Evolutionary conservation across 2,797 vertebrate species (phyloP), one percentile per base, ranked within the genome.

Genomic region (Otus scops): DNA sequence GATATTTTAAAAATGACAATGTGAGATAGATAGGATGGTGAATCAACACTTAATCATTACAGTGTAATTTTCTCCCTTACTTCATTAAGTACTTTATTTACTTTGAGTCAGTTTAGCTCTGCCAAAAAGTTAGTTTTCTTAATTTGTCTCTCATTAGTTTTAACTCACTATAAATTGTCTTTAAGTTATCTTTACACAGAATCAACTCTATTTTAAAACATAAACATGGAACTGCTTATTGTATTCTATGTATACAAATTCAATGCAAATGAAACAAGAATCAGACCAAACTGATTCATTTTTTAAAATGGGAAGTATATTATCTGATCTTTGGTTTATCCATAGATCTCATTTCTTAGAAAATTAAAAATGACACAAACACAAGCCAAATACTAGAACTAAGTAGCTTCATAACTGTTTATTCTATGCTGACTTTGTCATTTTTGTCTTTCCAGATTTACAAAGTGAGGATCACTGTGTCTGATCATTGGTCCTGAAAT

Each of bases 31-130:
- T 94, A 64, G 38, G 43, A 81, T 65, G 43, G 48, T 88, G 81
- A 88, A 76, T 95, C 80, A 77, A 85, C 81, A 89, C 60, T 91
- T 95, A 91, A 92, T 96, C 15, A 91, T 85, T 92, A 43, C 89
- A 80, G 70, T 88, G 64, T 69, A 83, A 88, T 96, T 95, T 95
- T 78, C 75, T 64, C 68, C 57, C 89, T 93, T 57, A 80, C 36
- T 91, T 94, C 51, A 41, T 30, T 68, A 73, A 94, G 67, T 73
- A 86, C 20, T 90, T 94, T 85, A 82, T 89, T 90, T 94, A 80
- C 86, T 96, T 94, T 93, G 43, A 94, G 45, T 16, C 47, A 87
- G 57, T 85, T 92, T 67, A 79, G 11, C 18, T 85, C 60, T 75
- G 59, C 57, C 68, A 88, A 87, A 93, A 93, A 70, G 13, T 67